Conservation (phyloP, 2,888 invertebrate genomes). For the Agriopis leucophaearia region DNA sequence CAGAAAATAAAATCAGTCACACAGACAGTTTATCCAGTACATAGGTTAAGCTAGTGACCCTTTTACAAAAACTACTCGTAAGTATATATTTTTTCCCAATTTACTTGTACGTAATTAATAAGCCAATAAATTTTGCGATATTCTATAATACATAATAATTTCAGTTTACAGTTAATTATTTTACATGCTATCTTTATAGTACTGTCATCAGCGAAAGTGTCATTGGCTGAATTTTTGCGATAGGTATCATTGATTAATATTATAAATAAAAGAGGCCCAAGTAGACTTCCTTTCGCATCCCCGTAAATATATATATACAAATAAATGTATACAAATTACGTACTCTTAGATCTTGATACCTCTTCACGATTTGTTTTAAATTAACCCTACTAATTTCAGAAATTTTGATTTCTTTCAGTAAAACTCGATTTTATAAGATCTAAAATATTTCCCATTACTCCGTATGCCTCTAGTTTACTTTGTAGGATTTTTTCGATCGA, state of each 20-base stretch:
- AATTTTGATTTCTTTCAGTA: background rate
- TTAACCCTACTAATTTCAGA: background rate
- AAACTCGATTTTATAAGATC: background rate
- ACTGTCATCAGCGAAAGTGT: background rate
- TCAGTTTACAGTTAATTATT: background rate
- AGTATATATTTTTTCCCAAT: background rate
- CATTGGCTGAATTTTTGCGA: background rate
- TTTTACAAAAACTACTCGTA: background rate
- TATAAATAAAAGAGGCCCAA: background rate
- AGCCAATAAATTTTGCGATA: background rate
- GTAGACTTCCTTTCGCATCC: background rate
- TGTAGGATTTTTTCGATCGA: background rate
- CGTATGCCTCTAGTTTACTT: constrained; percentile 1
- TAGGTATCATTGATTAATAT: background rate
- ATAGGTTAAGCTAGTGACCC: background rate
- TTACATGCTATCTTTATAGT: background rate
- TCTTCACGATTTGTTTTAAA: background rate
- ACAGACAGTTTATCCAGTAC: background rate
- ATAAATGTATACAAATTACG: background rate
- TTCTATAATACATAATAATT: background rate
- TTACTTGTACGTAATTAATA: background rate
- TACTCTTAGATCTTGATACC: background rate
- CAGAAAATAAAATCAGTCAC: background rate
- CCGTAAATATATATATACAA: too few relatives aligned
- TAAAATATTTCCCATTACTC: background rate